These are phyloP conservation scores for Oreocharis arfaki DNA, from an alignment of 2,113 vertebrate species.

Conservation along the genomic window DNA sequence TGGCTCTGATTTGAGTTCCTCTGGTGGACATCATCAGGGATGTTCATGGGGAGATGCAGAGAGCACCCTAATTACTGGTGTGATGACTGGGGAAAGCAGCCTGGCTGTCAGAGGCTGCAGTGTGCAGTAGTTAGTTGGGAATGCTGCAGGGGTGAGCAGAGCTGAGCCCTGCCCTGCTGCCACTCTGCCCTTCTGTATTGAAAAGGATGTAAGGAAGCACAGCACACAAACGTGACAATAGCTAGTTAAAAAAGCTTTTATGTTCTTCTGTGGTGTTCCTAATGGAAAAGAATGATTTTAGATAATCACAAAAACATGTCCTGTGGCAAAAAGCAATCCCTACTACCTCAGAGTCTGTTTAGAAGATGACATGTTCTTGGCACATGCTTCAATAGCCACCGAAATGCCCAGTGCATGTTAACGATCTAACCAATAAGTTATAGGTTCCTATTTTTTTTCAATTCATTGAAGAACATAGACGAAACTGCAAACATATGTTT, in stretches of 20 bases:
- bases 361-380: conserved; percentile 33
- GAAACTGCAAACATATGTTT: conserved; percentile 73
- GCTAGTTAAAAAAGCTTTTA: background rate
- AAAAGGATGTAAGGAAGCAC: background rate
- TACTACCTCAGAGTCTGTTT: background rate
- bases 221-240: background rate
- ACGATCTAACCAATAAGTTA: conserved; percentile 37
- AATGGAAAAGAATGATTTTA: background rate
- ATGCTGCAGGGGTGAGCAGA: background rate
- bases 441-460: background rate
- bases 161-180: background rate
- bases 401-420: conserved; percentile 59
- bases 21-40: background rate
- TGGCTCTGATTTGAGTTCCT: background rate
- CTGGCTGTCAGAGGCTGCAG: background rate
- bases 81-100: background rate
- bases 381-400: conserved; percentile 54
- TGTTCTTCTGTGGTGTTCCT: background rate
- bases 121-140: background rate
- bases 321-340: background rate
- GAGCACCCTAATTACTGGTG: background rate
- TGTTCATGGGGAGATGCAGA: background rate
- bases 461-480: conserved; percentile 50
- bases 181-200: background rate
- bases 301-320: conserved; percentile 1